phyloP scores from a whole-genome alignment of 2,113 vertebrate genomes.

The Zosterops borbonicus region DNA sequence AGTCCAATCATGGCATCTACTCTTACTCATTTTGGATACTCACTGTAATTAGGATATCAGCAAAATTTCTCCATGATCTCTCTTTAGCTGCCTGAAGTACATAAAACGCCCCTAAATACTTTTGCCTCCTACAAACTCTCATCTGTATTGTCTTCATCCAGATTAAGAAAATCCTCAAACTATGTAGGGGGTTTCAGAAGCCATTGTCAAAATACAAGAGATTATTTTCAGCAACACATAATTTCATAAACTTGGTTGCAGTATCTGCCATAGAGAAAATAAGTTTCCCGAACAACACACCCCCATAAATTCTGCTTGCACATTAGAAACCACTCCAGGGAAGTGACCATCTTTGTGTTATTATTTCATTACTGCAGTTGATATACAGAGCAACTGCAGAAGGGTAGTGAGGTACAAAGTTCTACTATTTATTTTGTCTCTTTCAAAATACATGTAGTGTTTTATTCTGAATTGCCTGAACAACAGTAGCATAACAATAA shows the following conservation, averaged over 20 bases:
- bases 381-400: not conserved
- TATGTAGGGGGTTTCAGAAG: not conserved
- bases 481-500: not conserved
- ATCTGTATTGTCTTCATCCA: not conserved
- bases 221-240: not conserved
- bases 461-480: not conserved
- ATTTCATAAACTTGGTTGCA: not conserved
- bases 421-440: not conserved
- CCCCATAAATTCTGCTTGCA: not conserved
- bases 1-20: not conserved
- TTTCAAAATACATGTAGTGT: not conserved
- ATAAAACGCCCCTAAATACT: not conserved
- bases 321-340: not conserved
- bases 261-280: not conserved
- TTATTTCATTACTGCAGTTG: not conserved
- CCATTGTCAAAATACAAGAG: not conserved
- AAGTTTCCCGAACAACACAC: not conserved
- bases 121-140: not conserved
- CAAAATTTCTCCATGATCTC: not conserved
- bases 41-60: not conserved
- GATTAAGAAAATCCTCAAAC: not conserved
- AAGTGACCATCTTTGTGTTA: not conserved
- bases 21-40: not conserved
- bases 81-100: not conserved
- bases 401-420: not conserved